phyloP scores from a whole-genome alignment of 1,140 invertebrate genomes.

The Drosophila willistoni region DNA sequence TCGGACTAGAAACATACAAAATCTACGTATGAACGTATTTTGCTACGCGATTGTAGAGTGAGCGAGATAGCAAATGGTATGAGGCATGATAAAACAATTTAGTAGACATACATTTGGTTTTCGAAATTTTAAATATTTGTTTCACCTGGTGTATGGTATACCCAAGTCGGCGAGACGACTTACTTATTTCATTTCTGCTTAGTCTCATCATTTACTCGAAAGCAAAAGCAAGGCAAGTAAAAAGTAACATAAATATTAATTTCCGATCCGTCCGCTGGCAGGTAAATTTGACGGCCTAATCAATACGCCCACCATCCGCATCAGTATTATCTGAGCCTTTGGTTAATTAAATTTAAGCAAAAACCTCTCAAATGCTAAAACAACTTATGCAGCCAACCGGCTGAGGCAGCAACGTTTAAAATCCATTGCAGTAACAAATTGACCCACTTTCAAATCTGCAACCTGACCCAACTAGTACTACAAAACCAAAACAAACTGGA shows the following conservation, averaged over 20 bases:
- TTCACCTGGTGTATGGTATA: too few relatives aligned
- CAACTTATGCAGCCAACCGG: slow-evolving; percentile 29
- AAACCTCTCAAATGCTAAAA: slow-evolving; percentile 20
- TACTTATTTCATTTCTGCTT: not conserved
- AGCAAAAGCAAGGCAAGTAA: slow-evolving; percentile 20
- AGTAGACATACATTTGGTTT: too few relatives aligned
- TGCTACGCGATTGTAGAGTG: too few relatives aligned
- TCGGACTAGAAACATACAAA: too few relatives aligned
- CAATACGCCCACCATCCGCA: slow-evolving; percentile 43
- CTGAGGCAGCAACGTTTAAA: slow-evolving; percentile 48
- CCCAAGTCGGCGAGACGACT: too few relatives aligned
- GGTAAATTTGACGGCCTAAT: slow-evolving; percentile 9
- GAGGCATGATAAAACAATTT: too few relatives aligned
- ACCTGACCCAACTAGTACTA: slow-evolving; percentile 75
- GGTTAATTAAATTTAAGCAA: slow-evolving; percentile 71
- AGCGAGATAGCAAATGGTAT: too few relatives aligned
- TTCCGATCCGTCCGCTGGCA: not conserved
- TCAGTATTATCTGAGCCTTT: slow-evolving; percentile 28
- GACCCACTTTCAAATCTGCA: slow-evolving; percentile 81
- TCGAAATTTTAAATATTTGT: too few relatives aligned
- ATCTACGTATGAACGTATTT: too few relatives aligned
- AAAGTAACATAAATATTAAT: not conserved
- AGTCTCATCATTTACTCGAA: slow-evolving; percentile 40
- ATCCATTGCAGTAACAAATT: slow-evolving; percentile 80
- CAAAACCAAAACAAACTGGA: slow-evolving; percentile 68